Base-by-base conservation (phyloP, 2,113 vertebrate species). In the Scartelaos histophorus region DNA sequence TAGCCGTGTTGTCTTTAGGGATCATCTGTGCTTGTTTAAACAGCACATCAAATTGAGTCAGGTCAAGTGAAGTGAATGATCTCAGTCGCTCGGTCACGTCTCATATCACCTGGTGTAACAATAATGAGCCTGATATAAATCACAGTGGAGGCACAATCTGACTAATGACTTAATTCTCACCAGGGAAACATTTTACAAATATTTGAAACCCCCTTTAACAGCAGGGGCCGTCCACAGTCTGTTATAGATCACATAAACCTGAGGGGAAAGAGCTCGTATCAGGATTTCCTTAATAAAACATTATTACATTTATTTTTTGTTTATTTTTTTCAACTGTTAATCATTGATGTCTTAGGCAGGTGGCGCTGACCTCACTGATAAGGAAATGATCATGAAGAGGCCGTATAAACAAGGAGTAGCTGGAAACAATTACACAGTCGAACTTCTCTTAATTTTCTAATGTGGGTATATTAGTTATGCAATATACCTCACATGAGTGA, bases 131-230 rank as follows among this genome's bases (percentile, higher is more conserved):
- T 15, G 73, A 82, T 70, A 73, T 21, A 64, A 56, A 73, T 84
- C 73, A 74, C 51, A 81, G 66, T 17, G 15, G 45, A 68, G 68
- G 35, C 16, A 66, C 61, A 53, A 60, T 51, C 10, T 68, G 70
- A 73, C 75, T 74, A 78, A 85, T 71, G 61, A 51, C 73, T 69
- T 16, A 24, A 38, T 53, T 67, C 66, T 74, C 77, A 16, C 11
- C 19, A 9, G 77, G 72, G 72, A 54, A 66, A 73, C 21, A 49
- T 76, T 79, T 83, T 3, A 22, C 65, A 71, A 75, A 82, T 83
- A 70, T 84, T 51, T 76, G 70, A 88, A 70, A 64, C 49, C 22
- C 7, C 17, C 17, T 77, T 64, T 45, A 54, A n/a, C 51, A 54
- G 51, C 51, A 54, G 51, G 51, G 51, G 6, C 16, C 19, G 9